These are phyloP conservation scores for Sericinus montela DNA, from an alignment of 2,888 invertebrate species.

Conservation along the genomic window DNA sequence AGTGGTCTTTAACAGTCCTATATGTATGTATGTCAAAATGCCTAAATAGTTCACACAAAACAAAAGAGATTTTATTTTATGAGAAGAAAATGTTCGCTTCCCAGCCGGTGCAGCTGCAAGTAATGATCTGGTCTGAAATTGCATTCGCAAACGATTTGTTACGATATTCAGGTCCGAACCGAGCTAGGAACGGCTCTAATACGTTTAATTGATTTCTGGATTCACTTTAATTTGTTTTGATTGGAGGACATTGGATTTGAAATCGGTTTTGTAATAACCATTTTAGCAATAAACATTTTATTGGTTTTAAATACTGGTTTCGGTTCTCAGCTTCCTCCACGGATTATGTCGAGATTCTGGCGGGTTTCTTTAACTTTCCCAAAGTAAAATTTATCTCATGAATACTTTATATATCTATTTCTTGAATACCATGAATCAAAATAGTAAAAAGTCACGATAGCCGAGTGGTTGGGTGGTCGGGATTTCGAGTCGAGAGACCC, in stretches of 20 bases:
- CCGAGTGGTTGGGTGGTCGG: no score
- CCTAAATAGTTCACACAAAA: neutral
- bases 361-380: no score
- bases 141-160: constrained; percentile 19
- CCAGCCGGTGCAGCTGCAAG: constrained; percentile 12
- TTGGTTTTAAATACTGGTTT: no score
- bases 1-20: no score
- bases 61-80: constrained; percentile 6
- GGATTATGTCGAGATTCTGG: no score
- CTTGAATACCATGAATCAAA: no score
- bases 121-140: constrained; percentile 17
- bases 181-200: constrained; percentile 10
- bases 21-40: neutral
- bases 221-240: constrained; percentile 14
- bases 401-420: no score
- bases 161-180: constrained; percentile 7
- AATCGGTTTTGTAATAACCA: neutral
- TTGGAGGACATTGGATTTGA: neutral
- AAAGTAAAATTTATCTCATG: no score
- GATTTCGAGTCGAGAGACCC: no score
- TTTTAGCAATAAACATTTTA: neutral
- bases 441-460: no score
- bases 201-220: constrained; percentile 19
- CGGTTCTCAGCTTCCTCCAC: no score
- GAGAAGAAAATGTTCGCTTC: constrained; percentile 7